These are phyloP conservation scores for Eupeodes luniger DNA, from an alignment of 2,888 invertebrate species.

Conservation along the genomic window DNA sequence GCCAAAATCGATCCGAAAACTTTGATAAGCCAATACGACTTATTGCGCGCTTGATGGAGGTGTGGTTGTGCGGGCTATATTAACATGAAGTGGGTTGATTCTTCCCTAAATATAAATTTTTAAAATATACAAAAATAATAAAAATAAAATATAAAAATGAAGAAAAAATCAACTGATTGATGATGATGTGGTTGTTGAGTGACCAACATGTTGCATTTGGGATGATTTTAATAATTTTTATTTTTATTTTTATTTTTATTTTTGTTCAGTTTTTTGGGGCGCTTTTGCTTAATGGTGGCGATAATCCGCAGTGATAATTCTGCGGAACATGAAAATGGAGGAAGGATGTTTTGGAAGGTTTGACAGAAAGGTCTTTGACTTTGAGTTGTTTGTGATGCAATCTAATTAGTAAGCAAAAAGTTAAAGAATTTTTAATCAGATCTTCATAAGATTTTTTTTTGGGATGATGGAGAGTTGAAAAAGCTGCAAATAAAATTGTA, in stretches of 20 bases:
- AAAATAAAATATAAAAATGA: constrained; percentile 23
- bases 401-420: constrained; percentile 44
- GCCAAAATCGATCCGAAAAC: constrained; percentile 75
- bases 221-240: constrained; percentile 2
- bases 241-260: neutral
- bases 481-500: no score
- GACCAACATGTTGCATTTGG: constrained; percentile 67
- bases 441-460: neutral
- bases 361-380: constrained; percentile 60
- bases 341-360: constrained; percentile 32
- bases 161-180: constrained; percentile 60
- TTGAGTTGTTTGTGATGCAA: constrained; percentile 61
- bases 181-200: constrained; percentile 74
- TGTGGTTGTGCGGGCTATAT: constrained; percentile 50
- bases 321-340: constrained; percentile 68
- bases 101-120: constrained; percentile 51
- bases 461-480: neutral
- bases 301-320: constrained; percentile 73
- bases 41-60: constrained; percentile 60
- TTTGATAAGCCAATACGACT: constrained; percentile 70
- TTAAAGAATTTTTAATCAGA: neutral
- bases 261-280: constrained; percentile 12
- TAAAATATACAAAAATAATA: constrained; percentile 18
- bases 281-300: constrained; percentile 62
- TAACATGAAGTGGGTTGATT: constrained; percentile 70